Conservation (phyloP, 2,797 vertebrate species). For the Melanotaenia parkinsoni region DNA sequence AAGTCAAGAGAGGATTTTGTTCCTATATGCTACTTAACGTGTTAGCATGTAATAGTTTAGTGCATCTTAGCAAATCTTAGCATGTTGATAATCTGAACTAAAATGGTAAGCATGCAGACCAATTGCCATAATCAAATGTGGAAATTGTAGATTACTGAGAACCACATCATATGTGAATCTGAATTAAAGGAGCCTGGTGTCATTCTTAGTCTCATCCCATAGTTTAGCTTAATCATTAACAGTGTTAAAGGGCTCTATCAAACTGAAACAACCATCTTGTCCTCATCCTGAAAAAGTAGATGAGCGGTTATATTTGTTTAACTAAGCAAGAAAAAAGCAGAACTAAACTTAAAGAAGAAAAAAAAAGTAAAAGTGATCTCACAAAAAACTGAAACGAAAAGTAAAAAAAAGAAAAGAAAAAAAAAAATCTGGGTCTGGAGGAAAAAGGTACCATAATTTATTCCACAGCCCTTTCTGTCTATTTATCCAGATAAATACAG, state of each 20-base stretch:
- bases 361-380: background rate
- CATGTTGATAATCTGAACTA: background rate
- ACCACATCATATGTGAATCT: too few relatives aligned
- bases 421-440: background rate
- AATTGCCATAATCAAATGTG: background rate
- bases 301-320: too few relatives aligned
- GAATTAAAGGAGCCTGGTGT: too few relatives aligned
- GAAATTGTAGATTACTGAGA: too few relatives aligned
- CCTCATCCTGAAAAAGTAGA: too few relatives aligned
- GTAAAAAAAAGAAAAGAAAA: background rate
- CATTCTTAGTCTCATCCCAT: too few relatives aligned
- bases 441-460: background rate
- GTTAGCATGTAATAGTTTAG: background rate
- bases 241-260: too few relatives aligned
- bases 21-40: background rate
- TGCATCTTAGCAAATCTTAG: background rate
- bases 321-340: too few relatives aligned
- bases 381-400: background rate
- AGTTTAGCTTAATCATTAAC: too few relatives aligned
- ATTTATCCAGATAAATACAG: background rate
- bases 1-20: too few relatives aligned
- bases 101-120: background rate
- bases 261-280: too few relatives aligned
- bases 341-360: too few relatives aligned
- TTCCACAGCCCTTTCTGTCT: background rate